These are phyloP conservation scores for Acanthoscelides obtectus DNA, from an alignment of 2,888 invertebrate species.

Conservation along the genomic window DNA sequence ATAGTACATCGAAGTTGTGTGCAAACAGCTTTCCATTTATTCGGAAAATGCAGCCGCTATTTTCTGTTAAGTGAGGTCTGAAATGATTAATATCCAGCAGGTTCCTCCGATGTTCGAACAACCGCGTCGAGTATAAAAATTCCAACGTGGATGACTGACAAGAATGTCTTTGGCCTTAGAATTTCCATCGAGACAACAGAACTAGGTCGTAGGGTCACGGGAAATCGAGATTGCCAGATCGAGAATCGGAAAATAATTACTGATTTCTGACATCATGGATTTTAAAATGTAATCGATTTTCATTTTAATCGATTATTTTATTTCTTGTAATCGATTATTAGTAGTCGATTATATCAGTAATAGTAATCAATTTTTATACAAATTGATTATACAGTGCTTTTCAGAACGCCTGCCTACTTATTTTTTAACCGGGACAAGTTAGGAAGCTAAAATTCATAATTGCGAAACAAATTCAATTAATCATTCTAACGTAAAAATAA, in stretches of 20 bases:
- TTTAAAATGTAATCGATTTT: too few species aligned
- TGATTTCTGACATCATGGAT: too few species aligned
- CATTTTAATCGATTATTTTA: too few species aligned
- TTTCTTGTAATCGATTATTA: too few species aligned
- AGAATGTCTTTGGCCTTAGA: not conserved
- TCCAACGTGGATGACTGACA: not conserved
- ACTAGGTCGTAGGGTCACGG: not conserved
- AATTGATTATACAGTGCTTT: too few species aligned
- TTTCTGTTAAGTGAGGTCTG: not conserved
- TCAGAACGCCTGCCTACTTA: too few species aligned
- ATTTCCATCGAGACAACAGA: not conserved
- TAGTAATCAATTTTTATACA: too few species aligned
- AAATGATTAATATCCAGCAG: not conserved
- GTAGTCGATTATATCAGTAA: too few species aligned
- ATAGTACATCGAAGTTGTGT: not conserved
- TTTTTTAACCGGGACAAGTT: too few species aligned
- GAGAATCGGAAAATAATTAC: not conserved
- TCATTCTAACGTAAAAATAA: too few species aligned
- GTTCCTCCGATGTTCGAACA: not conserved
- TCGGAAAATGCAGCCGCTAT: not conserved
- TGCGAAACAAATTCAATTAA: too few species aligned
- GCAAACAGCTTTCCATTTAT: not conserved
- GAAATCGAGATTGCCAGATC: not conserved
- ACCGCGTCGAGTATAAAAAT: not conserved
- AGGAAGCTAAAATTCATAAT: too few species aligned